phyloP scores from a whole-genome alignment of 2,113 vertebrate genomes.

The Pagrus major region DNA sequence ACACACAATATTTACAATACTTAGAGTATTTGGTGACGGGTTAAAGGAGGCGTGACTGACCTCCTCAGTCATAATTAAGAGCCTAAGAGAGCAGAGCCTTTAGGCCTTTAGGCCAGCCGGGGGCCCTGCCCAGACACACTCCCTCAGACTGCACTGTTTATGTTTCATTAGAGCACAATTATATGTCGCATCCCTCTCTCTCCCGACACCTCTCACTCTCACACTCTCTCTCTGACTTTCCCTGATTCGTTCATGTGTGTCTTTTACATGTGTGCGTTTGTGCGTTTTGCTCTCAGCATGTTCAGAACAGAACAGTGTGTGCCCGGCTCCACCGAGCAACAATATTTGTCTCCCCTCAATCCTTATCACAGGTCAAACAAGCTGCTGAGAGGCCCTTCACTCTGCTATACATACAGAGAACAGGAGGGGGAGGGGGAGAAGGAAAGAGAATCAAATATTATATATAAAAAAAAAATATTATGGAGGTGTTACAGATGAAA shows the following conservation, averaged over 20 bases:
- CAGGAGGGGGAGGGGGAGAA: background rate
- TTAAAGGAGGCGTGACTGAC: constrained; percentile 72
- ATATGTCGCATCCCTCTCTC: constrained; percentile 72
- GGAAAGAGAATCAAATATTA: constrained; percentile 5
- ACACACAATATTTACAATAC: constrained; percentile 67
- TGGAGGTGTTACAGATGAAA: constrained; percentile 36
- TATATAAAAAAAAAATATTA: constrained; percentile 29
- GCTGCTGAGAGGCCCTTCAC: constrained; percentile 62
- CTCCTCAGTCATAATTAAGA: constrained; percentile 80
- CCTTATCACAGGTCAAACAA: constrained; percentile 69
- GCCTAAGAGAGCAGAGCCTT: constrained; percentile 76
- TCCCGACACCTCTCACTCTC: constrained; percentile 35
- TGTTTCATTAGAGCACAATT: constrained; percentile 81
- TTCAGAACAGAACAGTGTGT: constrained; percentile 54
- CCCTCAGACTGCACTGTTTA: constrained; percentile 80
- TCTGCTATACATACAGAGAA: constrained; percentile 43
- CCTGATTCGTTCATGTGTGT: constrained; percentile 22
- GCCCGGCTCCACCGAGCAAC: constrained; percentile 33
- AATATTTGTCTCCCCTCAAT: constrained; percentile 37
- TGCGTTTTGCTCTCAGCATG: constrained; percentile 12
- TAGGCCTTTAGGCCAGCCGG: constrained; percentile 66
- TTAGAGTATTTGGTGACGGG: constrained; percentile 74
- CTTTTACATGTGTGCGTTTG: constrained; percentile 10
- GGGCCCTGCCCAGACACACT: constrained; percentile 76
- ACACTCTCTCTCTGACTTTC: constrained; percentile 52